Base-by-base conservation (phyloP, 35 echinoderm and acorn worm genomes). In the Ophioderma brevispina region DNA sequence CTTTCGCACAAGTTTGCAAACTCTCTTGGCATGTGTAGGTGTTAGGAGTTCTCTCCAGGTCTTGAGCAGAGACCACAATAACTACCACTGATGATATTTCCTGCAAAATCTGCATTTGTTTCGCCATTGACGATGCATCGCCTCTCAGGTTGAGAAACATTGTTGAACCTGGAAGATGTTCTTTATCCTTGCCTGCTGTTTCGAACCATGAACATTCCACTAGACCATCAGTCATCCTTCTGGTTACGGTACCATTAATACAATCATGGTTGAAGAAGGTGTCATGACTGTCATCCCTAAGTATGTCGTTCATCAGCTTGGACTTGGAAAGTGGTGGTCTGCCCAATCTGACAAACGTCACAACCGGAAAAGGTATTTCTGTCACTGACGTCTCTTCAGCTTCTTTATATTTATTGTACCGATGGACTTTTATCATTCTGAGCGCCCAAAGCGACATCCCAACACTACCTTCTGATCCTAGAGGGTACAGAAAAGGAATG, bases 401-500 rank as follows among this genome's bases (percentile, higher is more conserved):
- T 52, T 8, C 21, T 21, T 52, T 52, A 21, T 52, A 21, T 11
- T 11, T 52, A 21, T 52, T 52, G 43, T 13, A 39, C 10, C 37
- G 43, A 23, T 83, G 36, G 17, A 83, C 81, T 5, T 35, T 83
- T 83, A 83, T 83, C 10, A 39, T 43, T 40, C 81, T 41, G 38
- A 83, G 42, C 15, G 81, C 81, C 81, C 81, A 83, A 0, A 83
- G 32, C 1, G 81, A 83, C 81, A 83, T 83, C 42, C 1, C 1
- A 52, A 83, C 4, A 40, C 14, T 40, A 5, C 39, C 81, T 52
- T 83, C 81, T 41, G 25, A 83, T 83, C 42, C 81, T 15, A 83
- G 37, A 83, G 81, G 81, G 39, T 83, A 83, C 4, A 83, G 35
- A 40, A 83, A 83, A 32, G 81, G 81, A 32, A 83, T 43, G 42